phyloP scores from a whole-genome alignment of 2,797 vertebrate genomes.

The Pseudotriccus pelzelni region DNA sequence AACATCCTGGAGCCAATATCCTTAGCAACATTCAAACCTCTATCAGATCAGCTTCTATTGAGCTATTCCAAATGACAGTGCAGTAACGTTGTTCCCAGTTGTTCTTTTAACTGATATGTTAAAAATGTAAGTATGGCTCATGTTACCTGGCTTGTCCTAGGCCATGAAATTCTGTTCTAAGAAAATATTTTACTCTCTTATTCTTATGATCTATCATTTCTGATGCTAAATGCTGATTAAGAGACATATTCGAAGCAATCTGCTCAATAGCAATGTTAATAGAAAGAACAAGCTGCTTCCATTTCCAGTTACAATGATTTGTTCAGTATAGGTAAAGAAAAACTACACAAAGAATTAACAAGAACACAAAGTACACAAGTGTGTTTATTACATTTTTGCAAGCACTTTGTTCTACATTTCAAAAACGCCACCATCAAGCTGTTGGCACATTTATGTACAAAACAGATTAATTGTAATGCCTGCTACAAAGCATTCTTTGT shows the following conservation, averaged over 20 bases:
- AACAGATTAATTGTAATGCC: slow-evolving; percentile 95
- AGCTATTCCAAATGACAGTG: neutral
- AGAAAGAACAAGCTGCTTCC: neutral
- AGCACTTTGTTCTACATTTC: slow-evolving; percentile 99
- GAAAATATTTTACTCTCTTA: neutral
- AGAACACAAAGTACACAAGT: slow-evolving; percentile 96
- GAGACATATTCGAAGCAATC: neutral
- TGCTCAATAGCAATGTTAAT: neutral
- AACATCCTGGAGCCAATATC: neutral
- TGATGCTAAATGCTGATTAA: neutral
- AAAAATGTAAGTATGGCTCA: neutral
- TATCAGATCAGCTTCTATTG: neutral
- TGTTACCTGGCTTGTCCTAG: neutral
- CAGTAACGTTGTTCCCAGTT: neutral
- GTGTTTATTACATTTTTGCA: slow-evolving; percentile 96
- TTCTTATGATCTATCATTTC: neutral
- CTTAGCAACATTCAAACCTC: neutral
- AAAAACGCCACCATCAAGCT: slow-evolving; percentile 98
- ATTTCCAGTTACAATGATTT: neutral
- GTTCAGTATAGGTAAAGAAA: neutral
- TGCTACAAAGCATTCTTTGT: slow-evolving; percentile 97
- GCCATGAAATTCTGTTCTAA: neutral
- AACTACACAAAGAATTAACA: slow-evolving; percentile 67
- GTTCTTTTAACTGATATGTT: neutral
- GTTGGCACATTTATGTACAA: slow-evolving; percentile 99